Conservation (phyloP, 1,140 invertebrate species). For the Berghia stephanieae region DNA sequence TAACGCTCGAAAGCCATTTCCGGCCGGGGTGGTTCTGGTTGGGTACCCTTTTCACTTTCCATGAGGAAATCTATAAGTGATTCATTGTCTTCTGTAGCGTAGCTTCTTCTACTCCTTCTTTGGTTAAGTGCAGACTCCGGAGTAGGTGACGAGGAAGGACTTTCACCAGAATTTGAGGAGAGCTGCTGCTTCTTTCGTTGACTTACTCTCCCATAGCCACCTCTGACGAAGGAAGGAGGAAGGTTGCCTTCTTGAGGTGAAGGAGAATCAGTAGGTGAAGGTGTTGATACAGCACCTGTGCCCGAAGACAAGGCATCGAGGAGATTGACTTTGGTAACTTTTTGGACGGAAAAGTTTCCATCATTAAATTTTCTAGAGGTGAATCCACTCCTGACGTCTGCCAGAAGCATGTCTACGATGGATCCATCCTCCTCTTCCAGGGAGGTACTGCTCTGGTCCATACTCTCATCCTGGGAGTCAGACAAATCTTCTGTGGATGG, state of each 20-base stretch:
- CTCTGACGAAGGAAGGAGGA: slow-evolving; percentile 47
- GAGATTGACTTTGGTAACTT: slow-evolving; percentile 54
- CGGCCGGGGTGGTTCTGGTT: slow-evolving; percentile 25
- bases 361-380: slow-evolving; percentile 50
- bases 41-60: slow-evolving; percentile 31
- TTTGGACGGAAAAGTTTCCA: slow-evolving; percentile 54
- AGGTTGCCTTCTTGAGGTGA: too few relatives aligned
- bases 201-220: slow-evolving; percentile 47
- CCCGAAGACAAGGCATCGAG: slow-evolving; percentile 32
- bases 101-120: slow-evolving; percentile 39
- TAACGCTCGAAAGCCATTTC: slow-evolving; percentile 48
- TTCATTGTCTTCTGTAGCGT: slow-evolving; percentile 44
- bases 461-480: slow-evolving; percentile 34
- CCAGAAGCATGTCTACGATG: slow-evolving; percentile 59
- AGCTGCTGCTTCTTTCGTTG: slow-evolving; percentile 37
- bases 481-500: slow-evolving; percentile 32
- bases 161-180: background rate
- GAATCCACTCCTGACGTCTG: slow-evolving; percentile 59
- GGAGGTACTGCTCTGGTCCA: slow-evolving; percentile 24
- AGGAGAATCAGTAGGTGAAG: too few relatives aligned
- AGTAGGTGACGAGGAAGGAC: slow-evolving; percentile 14
- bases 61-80: slow-evolving; percentile 54
- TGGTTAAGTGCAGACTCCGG: slow-evolving; percentile 20
- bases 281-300: slow-evolving; percentile 17
- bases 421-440: slow-evolving; percentile 41